Base-by-base conservation (phyloP, 2,888 invertebrate genomes). In the Trilocha varians region DNA sequence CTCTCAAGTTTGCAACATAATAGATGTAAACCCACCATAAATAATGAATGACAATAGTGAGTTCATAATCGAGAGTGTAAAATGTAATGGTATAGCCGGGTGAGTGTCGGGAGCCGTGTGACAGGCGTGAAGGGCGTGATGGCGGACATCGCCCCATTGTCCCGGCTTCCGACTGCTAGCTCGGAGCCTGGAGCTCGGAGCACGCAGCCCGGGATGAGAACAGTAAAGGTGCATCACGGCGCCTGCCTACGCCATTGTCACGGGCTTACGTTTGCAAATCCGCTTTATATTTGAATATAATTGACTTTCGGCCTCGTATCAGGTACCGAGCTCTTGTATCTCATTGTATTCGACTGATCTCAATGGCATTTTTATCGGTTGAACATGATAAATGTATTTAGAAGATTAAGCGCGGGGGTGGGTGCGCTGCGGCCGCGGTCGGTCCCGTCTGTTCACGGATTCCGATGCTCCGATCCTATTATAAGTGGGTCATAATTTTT, bases 271-370 rank as follows among this genome's bases (percentile, higher is more conserved):
- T 80, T 82, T 67, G 83, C 84, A 83, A 85, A 85, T 85, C 84
- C 79, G 84, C 83, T 85, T 85, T 83, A 78, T 82, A 85, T 85
- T 85, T 83, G 83, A 85, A 85, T 85, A 84, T 85, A 84, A 85
- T 85, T 82, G 84, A 84, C 78, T 83, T 78, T 76, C 75, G 72
- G 78, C 70, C 76, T 64, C 71, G 64, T 67, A 75, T 79, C 83
- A 74, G 79, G 82, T 80, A 79, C 68, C 60, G 59, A 64, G 69
- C 60, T 70, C 70, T 66, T 69, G 77, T 73, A 68, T 59, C 68
- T 67, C 69, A 78, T 84, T 84, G 84, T 84, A 65, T 74, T 56
- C 63, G 72, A 60, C 74, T 74, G 74, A 79, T 77, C 80, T 78
- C 74, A 75, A 79, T 78, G 79, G 80, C 67, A 78, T 83, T 82